Percentiles rank a stretch among this genome's conserved stretches.
These are phyloP conservation scores for Pantherophis alleghaniensis DNA, from an alignment of 2,797 vertebrate genomes.

Conservation along the genomic window DNA sequence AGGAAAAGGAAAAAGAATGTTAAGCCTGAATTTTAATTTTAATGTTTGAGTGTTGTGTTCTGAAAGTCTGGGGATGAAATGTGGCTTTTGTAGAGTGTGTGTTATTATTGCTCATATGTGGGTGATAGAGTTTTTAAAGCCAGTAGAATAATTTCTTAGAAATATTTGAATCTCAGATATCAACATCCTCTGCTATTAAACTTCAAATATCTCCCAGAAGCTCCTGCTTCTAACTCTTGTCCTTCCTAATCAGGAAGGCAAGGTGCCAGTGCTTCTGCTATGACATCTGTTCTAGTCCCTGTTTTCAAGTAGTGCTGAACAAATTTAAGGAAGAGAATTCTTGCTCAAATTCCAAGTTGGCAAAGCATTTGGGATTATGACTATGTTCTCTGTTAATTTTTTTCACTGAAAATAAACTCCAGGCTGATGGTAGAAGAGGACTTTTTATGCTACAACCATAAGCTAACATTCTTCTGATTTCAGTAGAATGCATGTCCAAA, in stretches of 20 bases:
- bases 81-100: neutral
- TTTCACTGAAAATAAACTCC: constrained; percentile 1
- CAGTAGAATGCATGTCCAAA: neutral
- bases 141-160: neutral
- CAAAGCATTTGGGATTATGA: constrained; percentile 4
- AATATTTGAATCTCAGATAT: neutral
- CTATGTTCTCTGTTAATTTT: constrained; percentile 4
- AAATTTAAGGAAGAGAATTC: constrained; percentile 9
- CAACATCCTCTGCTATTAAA: neutral
- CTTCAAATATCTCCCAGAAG: constrained; percentile 3
- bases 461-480: neutral
- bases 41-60: neutral
- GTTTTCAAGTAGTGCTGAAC: neutral
- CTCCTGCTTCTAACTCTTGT: constrained; percentile 6
- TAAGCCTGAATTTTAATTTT: neutral
- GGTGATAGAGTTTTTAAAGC: neutral
- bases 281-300: constrained; percentile 16
- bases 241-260: constrained; percentile 11
- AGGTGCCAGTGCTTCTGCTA: neutral
- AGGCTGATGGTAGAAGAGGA: neutral
- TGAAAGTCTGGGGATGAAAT: neutral
- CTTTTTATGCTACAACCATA: neutral
- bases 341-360: constrained; percentile 20
- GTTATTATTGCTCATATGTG: neutral
- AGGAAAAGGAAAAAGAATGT: neutral